Conservation (phyloP, 2,888 invertebrate species). For the Tiphia femorata region DNA sequence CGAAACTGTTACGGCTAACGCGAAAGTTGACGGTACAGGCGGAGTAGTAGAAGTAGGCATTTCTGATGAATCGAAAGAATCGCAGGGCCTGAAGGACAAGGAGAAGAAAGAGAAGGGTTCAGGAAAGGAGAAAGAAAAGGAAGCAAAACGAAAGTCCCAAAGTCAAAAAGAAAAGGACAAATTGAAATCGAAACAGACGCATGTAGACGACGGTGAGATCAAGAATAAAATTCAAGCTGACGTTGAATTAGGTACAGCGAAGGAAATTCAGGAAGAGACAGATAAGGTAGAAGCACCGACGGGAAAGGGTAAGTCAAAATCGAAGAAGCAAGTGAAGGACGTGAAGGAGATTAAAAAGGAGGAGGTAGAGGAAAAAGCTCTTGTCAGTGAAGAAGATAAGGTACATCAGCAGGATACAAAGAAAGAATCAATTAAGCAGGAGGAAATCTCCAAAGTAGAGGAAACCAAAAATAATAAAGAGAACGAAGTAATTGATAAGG, state of each 20-base stretch:
- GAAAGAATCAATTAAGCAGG: no score
- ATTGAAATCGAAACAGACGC: not conserved
- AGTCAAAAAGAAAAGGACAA: slow-evolving; percentile 12
- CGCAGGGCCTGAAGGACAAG: slow-evolving; percentile 3
- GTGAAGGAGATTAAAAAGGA: slow-evolving; percentile 18
- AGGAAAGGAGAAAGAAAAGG: slow-evolving; percentile 4
- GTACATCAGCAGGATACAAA: no score
- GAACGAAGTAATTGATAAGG: no score
- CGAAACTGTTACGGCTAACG: not conserved
- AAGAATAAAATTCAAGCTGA: not conserved
- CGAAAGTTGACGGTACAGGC: slow-evolving; percentile 4
- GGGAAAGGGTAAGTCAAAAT: slow-evolving; percentile 7
- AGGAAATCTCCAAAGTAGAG: no score
- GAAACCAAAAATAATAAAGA: no score
- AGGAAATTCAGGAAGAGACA: slow-evolving; percentile 10
- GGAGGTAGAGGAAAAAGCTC: slow-evolving; percentile 26
- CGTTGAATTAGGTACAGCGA: not conserved
- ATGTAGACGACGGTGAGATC: not conserved
- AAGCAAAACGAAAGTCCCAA: slow-evolving; percentile 11
- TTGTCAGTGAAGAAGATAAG: no score
- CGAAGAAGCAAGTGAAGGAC: slow-evolving; percentile 14
- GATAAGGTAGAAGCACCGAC: slow-evolving; percentile 18
- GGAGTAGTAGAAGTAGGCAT: slow-evolving; percentile 2
- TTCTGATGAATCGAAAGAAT: not conserved
- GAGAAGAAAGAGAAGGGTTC: not conserved